Percentiles rank a stretch among this genome's conserved stretches.
Conservation (phyloP, 1,140 invertebrate genomes). For the Drosophila insularis region DNA sequence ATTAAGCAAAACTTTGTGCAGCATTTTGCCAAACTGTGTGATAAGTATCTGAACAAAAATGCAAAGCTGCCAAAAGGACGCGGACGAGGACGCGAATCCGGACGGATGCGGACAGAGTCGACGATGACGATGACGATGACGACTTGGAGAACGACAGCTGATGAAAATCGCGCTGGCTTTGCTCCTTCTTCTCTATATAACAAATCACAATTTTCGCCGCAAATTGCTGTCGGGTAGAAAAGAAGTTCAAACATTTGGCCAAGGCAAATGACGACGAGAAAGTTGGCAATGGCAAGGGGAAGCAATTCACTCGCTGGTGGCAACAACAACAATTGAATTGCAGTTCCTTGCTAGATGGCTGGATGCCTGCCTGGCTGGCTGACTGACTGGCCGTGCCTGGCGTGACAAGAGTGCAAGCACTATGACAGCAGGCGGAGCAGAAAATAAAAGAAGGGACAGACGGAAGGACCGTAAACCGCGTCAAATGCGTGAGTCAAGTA, state of each 20-base stretch:
- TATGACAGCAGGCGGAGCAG: conserved; percentile 11
- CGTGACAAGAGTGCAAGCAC: conserved; percentile 71
- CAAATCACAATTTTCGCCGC: conserved; percentile 80
- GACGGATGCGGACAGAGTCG: conserved; percentile 3
- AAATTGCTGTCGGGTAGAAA: conserved; percentile 72
- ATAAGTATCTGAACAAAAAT: conserved; percentile 79
- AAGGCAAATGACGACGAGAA: conserved; percentile 24
- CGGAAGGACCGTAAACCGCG: conserved; percentile 25
- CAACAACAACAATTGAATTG: conserved; percentile 73
- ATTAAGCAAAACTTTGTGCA: conserved; percentile 81
- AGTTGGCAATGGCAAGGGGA: background rate
- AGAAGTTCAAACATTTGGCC: conserved; percentile 74
- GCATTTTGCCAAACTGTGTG: conserved; percentile 80
- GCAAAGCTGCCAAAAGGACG: conserved; percentile 73
- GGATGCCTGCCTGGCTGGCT: too few relatives aligned
- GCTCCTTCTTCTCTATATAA: conserved; percentile 48
- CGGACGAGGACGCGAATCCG: background rate
- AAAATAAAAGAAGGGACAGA: background rate
- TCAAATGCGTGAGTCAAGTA: conserved; percentile 56
- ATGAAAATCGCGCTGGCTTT: conserved; percentile 64
- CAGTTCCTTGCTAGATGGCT: conserved; percentile 45
- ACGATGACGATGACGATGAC: conserved; percentile 38
- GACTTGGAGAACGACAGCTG: conserved; percentile 59
- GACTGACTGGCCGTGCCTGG: conserved; percentile 59
- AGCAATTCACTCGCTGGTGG: background rate